Base-by-base conservation (phyloP, 2,797 vertebrate genomes). In the Hyperoplus lanceolatus region DNA sequence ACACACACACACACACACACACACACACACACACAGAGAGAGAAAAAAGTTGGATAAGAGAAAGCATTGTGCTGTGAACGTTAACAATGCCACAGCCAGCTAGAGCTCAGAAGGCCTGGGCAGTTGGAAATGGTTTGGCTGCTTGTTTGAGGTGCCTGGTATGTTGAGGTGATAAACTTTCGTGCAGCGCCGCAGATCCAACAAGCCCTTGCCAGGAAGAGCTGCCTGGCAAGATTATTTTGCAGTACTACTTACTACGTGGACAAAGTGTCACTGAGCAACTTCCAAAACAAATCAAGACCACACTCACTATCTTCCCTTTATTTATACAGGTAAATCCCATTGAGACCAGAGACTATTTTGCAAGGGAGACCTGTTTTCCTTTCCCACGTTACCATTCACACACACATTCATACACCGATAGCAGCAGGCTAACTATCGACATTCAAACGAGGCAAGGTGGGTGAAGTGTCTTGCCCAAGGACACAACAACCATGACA, bases 161-260 rank as follows among this genome's bases (percentile, higher is more conserved):
- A 75, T 75, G 84, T 79, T 13, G 58, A 71, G 65, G 78, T 60
- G 88, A 90, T 88, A 86, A 89, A 89, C 66, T 59, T 69, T 59
- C 1, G 56, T 77, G 79, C 71, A 21, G 60, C 46, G 18, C 53
- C 29, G 6, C 53, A 15, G 70, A 81, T 79, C 81, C 64, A 3
- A 5, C 65, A 16, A 57, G 66, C 59, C 12, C 3, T 29, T 75
- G 80, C 83, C 85, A 85, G 78, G 80, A 79, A 87, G 79, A 72
- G 75, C 80, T 74, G 56, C 83, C 80, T 74, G 70, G 63, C 55
- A 80, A 29, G 71, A 87, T 82, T 58, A 72, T 69, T 39, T 29
- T 58, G 50, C 80, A 81, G 77, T 1, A 53, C 68, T 38, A 82
- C 67, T 75, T 1, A 50, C 68, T 38, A 82, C 64, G 60, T 70